Evolutionary conservation across 2,797 vertebrate genomes (phyloP), one percentile per base, ranked within the genome.

Genomic region (Malacoctenus gilli): DNA sequence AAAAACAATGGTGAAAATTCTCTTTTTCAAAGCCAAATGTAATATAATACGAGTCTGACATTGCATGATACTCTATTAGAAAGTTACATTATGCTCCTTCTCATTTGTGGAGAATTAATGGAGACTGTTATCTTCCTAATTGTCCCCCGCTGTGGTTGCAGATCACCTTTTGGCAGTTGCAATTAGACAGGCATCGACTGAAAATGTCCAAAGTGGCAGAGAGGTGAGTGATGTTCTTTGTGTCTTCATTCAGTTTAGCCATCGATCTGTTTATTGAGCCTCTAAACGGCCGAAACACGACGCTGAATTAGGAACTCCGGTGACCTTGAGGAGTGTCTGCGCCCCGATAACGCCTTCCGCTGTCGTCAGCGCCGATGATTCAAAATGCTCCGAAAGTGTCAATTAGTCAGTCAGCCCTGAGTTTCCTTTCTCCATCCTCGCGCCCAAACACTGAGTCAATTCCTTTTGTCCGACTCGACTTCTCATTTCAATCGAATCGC

Each of bases 191-290:
- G 63, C 96, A 98, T 92, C 94, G 95, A 89, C 95, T 98, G 94
- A 98, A 98, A 94, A 98, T 98, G 96, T 98, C 96, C 82, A 98
- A 98, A 93, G 96, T 98, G 89, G 96, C 96, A 60, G 96, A 98
- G 84, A 96, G 95, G 96, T 98, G 91, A 74, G 94, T 79, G 1
- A 77, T 72, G 69, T 66, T 68, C 63, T 81, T 48, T 59, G 59
- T 56, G 38, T 77, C 75, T 84, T 79, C 66, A 82, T 85, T 83
- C 78, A 71, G 62, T 87, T 79, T 81, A 75, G 62, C 37, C 35
- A 90, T 91, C 48, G 83, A 90, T 81, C 79, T 68, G 75, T 79
- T 79, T 81, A 83, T 79, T 79, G 78, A 87, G 72, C 79, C 48
- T 51, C 82, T 87, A 74, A 86, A 80, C 22, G 5, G 50, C 42